These are phyloP conservation scores for Ceratothoa steindachneri DNA, from an alignment of 2,888 invertebrate genomes.

Conservation along the genomic window DNA sequence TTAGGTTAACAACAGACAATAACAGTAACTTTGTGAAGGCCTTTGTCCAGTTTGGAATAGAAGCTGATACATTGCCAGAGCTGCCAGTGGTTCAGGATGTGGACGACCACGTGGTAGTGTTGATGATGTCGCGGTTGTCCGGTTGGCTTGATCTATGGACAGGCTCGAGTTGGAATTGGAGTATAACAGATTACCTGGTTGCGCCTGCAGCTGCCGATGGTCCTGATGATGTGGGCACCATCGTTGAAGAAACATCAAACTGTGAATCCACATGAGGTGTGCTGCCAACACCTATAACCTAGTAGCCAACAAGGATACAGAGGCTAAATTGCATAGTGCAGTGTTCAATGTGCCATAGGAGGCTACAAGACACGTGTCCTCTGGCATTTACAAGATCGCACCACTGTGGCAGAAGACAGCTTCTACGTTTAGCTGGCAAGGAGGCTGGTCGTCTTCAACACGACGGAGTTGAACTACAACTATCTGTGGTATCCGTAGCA, in stretches of 20 bases:
- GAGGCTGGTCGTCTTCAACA: too few species aligned
- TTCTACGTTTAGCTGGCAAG: too few species aligned
- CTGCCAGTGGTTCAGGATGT: neutral
- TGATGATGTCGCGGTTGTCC: neutral
- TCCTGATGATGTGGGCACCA: neutral
- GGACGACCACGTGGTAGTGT: neutral
- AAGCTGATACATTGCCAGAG: slow-evolving; percentile 4
- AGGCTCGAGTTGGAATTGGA: neutral
- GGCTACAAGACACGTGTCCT: too few species aligned
- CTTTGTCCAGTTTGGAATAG: slow-evolving; percentile 11
- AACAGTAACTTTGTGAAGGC: too few species aligned
- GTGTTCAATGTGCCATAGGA: neutral
- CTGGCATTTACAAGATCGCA: too few species aligned
- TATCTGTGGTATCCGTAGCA: too few species aligned
- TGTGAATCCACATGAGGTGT: too few species aligned
- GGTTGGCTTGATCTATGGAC: neutral
- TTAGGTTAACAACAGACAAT: too few species aligned
- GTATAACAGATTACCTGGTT: slow-evolving; percentile 2
- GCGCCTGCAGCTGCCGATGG: neutral
- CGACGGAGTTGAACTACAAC: too few species aligned
- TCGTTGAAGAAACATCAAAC: slow-evolving; percentile 3
- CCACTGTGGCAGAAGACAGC: too few species aligned
- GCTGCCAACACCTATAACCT: too few species aligned
- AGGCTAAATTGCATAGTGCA: too few species aligned
- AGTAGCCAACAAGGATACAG: neutral